Base-by-base conservation (phyloP, 2,797 vertebrate genomes). In the Tenualosa thibaudeaui region DNA sequence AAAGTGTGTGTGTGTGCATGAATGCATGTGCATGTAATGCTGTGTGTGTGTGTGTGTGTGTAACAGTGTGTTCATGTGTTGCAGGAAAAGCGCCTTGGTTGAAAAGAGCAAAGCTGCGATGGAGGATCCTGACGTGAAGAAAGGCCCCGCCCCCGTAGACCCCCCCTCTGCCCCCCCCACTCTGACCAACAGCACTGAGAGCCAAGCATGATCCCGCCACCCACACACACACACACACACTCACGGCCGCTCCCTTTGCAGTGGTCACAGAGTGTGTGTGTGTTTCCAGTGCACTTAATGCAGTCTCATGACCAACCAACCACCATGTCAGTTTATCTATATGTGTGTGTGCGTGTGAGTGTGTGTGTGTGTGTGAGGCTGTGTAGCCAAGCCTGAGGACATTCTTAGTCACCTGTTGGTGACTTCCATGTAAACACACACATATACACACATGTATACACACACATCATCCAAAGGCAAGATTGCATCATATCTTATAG, bases 261-360 rank as follows among this genome's bases (percentile, higher is more conserved):
- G 37, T 19, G 13, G 13, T 2, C 4, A 15, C 71, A 37, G 71
- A 22, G 37, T 78, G 71, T 78, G 71, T 19, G 71, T 78, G 17
- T 78, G 37, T 96, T 96, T 97, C 95, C 96, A 96, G 96, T 97
- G 97, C 97, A 96, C 97, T 96, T 98, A 97, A 96, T 75, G 83
- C 62, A 71, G 83, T 82, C 83, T 84, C 83, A 84, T 68, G 71
- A 40, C 37, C 71, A 78, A 75, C 13, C 68, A 75, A 46, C 71
- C 71, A 43, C 40, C 40, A 78, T 7, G 37, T 78, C 17, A 46
- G 17, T 43, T 1, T 46, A 13, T 46, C 13, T 43, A 5, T 75
- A 10, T 26, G 65, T 26, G 65, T 37, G 65, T 26, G 65, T 26
- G 31, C 12, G 65, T 26, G 62, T 26, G 71, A 46, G 71, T 78